A percentile compares a stretch with the other conserved stretches of the same genome.
Conservation (phyloP, 2,797 vertebrate genomes). For the Scyliorhinus canicula region DNA sequence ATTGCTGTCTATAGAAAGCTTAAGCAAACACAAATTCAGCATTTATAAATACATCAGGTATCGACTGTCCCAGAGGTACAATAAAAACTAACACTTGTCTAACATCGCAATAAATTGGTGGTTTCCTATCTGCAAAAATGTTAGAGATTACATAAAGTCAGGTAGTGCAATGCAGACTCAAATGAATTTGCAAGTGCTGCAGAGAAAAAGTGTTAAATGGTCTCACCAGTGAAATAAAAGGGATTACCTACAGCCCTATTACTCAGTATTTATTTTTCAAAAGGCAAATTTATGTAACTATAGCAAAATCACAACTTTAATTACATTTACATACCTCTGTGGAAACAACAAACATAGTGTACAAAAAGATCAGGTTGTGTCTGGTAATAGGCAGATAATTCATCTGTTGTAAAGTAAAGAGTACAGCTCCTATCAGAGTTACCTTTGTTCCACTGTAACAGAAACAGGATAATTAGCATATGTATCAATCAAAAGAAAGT, state of each 20-base stretch:
- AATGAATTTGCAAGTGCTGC: background rate
- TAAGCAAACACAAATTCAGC: background rate
- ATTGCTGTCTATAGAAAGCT: background rate
- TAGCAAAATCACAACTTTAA: background rate
- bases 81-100: background rate
- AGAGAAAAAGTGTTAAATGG: background rate
- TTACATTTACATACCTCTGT: conserved; percentile 69
- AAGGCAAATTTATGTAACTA: background rate
- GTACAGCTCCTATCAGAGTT: conserved; percentile 82
- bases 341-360: conserved; percentile 75
- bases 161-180: background rate
- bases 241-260: background rate
- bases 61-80: background rate
- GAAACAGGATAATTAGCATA: conserved; percentile 33
- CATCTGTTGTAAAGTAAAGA: conserved; percentile 80
- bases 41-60: background rate
- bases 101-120: background rate
- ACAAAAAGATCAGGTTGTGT: conserved; percentile 80
- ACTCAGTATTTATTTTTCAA: background rate
- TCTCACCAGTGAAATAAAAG: background rate
- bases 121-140: background rate
- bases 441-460: conserved; percentile 80
- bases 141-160: background rate
- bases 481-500: background rate
- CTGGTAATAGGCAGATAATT: conserved; percentile 69